Conservation (phyloP, 2,797 vertebrate genomes). For the Falco concolor region DNA sequence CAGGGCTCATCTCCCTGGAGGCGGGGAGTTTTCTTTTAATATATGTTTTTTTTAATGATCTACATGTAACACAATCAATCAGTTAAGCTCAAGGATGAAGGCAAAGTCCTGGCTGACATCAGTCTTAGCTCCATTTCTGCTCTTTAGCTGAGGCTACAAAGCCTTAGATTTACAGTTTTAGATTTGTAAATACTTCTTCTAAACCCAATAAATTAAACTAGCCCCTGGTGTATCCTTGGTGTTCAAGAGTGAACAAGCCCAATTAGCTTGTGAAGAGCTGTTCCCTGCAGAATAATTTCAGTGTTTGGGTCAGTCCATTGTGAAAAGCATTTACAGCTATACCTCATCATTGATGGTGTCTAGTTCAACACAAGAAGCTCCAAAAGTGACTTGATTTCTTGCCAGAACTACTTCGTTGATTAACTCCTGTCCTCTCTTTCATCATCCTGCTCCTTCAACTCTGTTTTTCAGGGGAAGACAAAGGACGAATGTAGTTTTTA, state of each 20-base stretch:
- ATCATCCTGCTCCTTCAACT: not conserved
- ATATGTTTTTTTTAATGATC: not conserved
- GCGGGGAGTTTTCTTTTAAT: not conserved
- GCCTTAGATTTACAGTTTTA: not conserved
- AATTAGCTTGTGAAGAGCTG: conserved; percentile 35
- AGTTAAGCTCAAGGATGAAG: conserved; percentile 20
- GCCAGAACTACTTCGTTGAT: not conserved
- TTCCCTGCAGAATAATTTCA: conserved; percentile 9
- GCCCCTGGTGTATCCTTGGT: not conserved
- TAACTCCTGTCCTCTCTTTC: not conserved
- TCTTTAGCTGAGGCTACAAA: conserved; percentile 5
- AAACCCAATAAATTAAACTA: conserved; percentile 23
- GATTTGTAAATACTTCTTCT: conserved; percentile 39
- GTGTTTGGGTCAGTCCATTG: not conserved
- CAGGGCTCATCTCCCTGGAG: not conserved
- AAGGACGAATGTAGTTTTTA: not conserved
- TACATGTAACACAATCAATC: not conserved
- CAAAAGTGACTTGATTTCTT: not conserved
- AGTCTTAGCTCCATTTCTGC: not conserved
- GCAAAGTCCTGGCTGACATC: not conserved
- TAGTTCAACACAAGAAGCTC: not conserved
- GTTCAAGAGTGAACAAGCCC: not conserved
- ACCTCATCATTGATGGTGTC: not conserved
- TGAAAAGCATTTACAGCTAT: not conserved
- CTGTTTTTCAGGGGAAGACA: not conserved